These are phyloP conservation scores for Molossus alvarezi DNA, from an alignment of 2,797 vertebrate species.

Conservation along the genomic window DNA sequence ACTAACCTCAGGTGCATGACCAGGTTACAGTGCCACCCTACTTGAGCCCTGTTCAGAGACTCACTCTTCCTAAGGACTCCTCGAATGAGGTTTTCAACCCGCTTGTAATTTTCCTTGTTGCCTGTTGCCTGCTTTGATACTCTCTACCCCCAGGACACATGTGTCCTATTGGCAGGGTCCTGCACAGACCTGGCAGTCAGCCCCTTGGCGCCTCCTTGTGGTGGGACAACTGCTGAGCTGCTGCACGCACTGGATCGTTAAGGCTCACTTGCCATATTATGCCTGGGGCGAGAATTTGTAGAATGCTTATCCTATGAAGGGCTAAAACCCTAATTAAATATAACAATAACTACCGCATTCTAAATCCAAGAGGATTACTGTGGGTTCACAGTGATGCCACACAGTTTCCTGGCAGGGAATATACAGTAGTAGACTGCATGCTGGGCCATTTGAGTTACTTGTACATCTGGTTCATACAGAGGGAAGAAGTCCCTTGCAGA, in stretches of 20 bases:
- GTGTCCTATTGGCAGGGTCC: constrained; percentile 57
- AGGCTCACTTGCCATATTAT: constrained; percentile 74
- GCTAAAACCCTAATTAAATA: constrained; percentile 72
- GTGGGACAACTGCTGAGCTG: constrained; percentile 77
- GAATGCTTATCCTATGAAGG: constrained; percentile 77
- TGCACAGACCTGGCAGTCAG: constrained; percentile 64
- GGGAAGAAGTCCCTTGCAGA: constrained; percentile 75
- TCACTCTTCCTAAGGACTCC: constrained; percentile 87
- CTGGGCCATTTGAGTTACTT: constrained; percentile 4
- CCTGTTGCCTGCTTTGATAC: constrained; percentile 92
- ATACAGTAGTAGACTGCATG: not conserved
- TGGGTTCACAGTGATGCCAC: constrained; percentile 60
- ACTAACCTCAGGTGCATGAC: constrained; percentile 97
- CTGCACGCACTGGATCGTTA: constrained; percentile 76
- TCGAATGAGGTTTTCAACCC: constrained; percentile 87
- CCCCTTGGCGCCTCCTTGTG: constrained; percentile 77
- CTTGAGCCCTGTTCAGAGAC: constrained; percentile 87
- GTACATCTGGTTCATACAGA: not conserved
- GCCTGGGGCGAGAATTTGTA: constrained; percentile 78
- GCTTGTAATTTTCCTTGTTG: constrained; percentile 91
- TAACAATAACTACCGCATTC: constrained; percentile 77
- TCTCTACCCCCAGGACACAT: constrained; percentile 66
- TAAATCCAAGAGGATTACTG: constrained; percentile 83
- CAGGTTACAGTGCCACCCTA: constrained; percentile 86
- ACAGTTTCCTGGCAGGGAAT: constrained; percentile 64